phyloP scores from a whole-genome alignment of 2,113 vertebrate species.

The Colaptes auratus region DNA sequence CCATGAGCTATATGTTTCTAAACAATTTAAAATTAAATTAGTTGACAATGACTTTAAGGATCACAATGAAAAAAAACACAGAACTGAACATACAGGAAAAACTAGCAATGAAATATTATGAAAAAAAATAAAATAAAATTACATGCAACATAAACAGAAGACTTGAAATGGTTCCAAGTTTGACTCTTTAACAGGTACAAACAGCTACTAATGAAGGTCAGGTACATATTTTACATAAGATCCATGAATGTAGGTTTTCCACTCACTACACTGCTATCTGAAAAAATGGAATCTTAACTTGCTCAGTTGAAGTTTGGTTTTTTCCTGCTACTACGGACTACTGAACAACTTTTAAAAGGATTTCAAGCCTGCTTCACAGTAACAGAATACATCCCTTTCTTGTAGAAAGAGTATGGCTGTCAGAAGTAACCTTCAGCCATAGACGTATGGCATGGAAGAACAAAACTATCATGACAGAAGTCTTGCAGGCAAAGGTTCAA shows the following conservation, averaged over 20 bases:
- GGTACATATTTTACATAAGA: background rate
- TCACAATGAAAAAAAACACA: background rate
- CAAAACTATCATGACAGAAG: background rate
- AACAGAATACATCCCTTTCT: background rate
- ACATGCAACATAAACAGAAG: constrained; percentile 16
- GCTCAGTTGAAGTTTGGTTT: background rate
- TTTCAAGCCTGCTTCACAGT: background rate
- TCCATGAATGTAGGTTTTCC: background rate
- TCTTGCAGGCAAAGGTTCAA: background rate
- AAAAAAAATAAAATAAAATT: background rate
- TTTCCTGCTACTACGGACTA: background rate
- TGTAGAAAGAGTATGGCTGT: background rate
- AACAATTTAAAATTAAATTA: constrained; percentile 74
- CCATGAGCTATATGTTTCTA: constrained; percentile 93
- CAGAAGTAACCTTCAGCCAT: background rate
- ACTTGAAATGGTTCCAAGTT: background rate
- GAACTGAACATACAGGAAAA: background rate
- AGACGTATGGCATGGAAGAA: background rate
- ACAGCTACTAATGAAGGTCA: background rate
- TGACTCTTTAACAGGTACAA: background rate
- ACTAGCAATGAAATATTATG: background rate
- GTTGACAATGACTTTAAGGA: constrained; percentile 38
- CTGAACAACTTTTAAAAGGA: background rate
- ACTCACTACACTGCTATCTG: background rate
- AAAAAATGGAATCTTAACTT: background rate